phyloP scores from a whole-genome alignment of 2,888 invertebrate genomes.

The Zygaena filipendulae region DNA sequence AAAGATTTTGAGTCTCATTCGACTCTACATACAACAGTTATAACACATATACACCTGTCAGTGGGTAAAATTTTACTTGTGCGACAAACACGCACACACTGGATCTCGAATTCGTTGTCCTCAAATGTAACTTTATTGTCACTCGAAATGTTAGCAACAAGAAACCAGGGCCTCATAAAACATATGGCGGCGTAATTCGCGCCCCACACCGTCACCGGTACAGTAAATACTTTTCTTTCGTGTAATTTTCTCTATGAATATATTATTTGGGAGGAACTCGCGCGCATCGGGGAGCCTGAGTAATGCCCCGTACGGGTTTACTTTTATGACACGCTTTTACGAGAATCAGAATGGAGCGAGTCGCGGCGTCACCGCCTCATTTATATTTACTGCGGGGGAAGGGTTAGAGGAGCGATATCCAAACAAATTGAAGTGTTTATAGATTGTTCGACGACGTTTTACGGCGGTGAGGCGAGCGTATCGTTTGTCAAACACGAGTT shows the following conservation, averaged over 20 bases:
- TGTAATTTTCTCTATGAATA: conserved; percentile 25
- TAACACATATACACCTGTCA: too few species aligned
- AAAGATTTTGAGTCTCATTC: too few species aligned
- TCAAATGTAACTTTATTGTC: too few species aligned
- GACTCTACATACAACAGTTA: too few species aligned
- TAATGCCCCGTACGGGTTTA: conserved; percentile 21
- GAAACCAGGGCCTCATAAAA: too few species aligned
- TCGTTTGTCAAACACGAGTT: conserved; percentile 5
- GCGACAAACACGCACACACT: too few species aligned
- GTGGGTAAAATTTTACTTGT: too few species aligned
- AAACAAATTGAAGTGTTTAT: conserved; percentile 16
- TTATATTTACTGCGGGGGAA: conserved; percentile 18
- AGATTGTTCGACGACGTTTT: conserved; percentile 2
- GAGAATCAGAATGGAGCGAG: conserved; percentile 17
- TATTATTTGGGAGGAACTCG: conserved; percentile 20
- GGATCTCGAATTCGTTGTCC: too few species aligned
- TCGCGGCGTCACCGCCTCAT: conserved; percentile 12
- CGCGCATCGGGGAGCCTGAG: conserved; percentile 16
- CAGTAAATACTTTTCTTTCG: conserved; percentile 17
- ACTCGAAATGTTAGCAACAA: too few species aligned
- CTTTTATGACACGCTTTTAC: conserved; percentile 22
- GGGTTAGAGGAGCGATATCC: conserved; percentile 18
- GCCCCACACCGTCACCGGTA: conserved; percentile 5
- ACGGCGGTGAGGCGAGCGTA: background rate
- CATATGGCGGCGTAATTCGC: too few species aligned